Conservation (phyloP, 2,888 invertebrate genomes). For the Drosophila prolongata region DNA sequence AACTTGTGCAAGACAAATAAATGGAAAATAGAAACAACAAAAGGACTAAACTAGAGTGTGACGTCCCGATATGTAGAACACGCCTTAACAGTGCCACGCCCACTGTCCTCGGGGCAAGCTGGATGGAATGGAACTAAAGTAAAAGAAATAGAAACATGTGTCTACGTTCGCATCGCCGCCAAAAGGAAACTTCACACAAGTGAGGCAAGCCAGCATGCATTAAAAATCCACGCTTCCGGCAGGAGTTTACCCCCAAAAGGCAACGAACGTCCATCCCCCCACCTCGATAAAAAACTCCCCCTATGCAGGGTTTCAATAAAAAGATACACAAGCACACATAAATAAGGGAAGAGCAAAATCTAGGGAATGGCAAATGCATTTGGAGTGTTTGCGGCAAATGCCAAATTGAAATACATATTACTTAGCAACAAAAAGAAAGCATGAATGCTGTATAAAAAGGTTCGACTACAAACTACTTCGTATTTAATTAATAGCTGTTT, state of each 20-base stretch:
- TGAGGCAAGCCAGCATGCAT: conserved; percentile 54
- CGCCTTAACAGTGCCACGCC: conserved; percentile 32
- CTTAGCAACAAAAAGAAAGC: conserved; percentile 60
- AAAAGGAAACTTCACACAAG: conserved; percentile 40
- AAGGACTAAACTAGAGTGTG: conserved; percentile 16
- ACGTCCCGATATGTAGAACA: conserved; percentile 63
- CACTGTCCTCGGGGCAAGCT: conserved; percentile 25
- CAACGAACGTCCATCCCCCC: conserved; percentile 10
- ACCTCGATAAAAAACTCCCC: conserved; percentile 3
- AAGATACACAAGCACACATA: conserved; percentile 23
- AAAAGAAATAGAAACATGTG: conserved; percentile 63
- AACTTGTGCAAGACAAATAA: conserved; percentile 44
- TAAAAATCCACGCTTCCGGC: conserved; percentile 77
- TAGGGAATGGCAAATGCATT: conserved; percentile 74
- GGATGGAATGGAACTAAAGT: conserved; percentile 22
- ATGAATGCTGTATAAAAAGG: background rate
- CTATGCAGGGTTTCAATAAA: conserved; percentile 43
- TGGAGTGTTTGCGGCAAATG: conserved; percentile 76
- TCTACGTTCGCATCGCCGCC: conserved; percentile 70
- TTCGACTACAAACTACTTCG: background rate
- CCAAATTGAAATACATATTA: conserved; percentile 77
- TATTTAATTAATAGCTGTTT: background rate
- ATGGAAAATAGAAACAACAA: background rate
- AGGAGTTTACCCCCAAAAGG: conserved; percentile 34
- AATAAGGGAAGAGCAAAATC: conserved; percentile 28